Percentiles rank a stretch among this genome's conserved stretches.
Evolutionary conservation across 2,888 invertebrate genomes (phyloP).

Genomic region (Escarpia spicata): DNA sequence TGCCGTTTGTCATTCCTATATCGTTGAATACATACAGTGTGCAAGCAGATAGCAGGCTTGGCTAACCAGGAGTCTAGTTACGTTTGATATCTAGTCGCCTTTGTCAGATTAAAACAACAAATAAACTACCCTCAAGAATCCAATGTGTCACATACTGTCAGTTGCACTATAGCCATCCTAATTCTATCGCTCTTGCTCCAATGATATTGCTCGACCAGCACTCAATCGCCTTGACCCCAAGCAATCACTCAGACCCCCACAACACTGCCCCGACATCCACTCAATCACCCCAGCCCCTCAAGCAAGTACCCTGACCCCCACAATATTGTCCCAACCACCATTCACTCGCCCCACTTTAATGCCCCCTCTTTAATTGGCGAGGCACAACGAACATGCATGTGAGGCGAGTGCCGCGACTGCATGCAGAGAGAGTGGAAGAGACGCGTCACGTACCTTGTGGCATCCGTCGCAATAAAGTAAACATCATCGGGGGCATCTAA

Average conservation of each 20-base stretch:
- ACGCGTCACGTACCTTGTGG: constrained; percentile 80
- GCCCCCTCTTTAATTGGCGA: too few relatives aligned
- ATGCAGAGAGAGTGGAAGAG: background rate
- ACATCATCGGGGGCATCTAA: constrained; percentile 98
- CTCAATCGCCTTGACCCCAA: background rate
- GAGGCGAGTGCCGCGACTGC: background rate
- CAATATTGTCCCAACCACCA: background rate
- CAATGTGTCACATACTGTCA: background rate
- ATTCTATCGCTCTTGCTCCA: too few relatives aligned
- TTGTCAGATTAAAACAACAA: background rate
- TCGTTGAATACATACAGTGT: background rate
- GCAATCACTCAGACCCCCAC: too few relatives aligned
- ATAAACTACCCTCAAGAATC: background rate
- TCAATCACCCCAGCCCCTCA: background rate
- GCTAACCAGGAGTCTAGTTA: background rate
- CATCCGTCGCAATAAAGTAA: constrained; percentile 90
- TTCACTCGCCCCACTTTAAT: background rate
- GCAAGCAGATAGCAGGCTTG: background rate
- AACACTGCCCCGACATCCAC: too few relatives aligned
- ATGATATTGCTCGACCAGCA: background rate
- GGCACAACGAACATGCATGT: background rate
- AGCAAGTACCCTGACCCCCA: background rate
- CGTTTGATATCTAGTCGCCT: background rate
- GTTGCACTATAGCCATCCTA: background rate
- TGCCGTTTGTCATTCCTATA: background rate